Conservation (phyloP, 2,888 invertebrate species). For the Craniophora ligustri region DNA sequence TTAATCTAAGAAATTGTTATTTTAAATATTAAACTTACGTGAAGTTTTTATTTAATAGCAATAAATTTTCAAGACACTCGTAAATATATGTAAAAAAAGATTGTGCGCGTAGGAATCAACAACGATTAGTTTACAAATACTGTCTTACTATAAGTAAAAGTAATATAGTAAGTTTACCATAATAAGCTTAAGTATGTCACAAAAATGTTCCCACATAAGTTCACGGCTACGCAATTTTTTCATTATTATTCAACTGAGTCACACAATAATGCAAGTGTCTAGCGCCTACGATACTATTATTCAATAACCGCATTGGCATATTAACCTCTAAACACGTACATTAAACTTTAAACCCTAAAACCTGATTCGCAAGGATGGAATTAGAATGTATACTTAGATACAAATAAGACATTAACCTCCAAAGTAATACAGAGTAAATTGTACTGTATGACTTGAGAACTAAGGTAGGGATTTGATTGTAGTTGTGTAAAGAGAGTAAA, state of each 20-base stretch:
- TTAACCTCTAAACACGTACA: conserved; percentile 44
- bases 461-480: conserved; percentile 21
- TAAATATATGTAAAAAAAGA: too few species aligned
- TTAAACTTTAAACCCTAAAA: conserved; percentile 12
- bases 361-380: neutral
- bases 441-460: fast-evolving
- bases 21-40: too few species aligned
- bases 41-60: too few species aligned
- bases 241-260: conserved; percentile 57
- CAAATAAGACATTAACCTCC: conserved; percentile 36
- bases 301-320: conserved; percentile 54
- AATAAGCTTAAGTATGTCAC: neutral
- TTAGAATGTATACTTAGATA: neutral
- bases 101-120: too few species aligned
- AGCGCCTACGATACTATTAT: conserved; percentile 68
- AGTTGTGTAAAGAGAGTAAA: conserved; percentile 26
- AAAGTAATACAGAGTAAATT: conserved; percentile 6
- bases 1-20: too few species aligned
- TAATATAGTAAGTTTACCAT: neutral
- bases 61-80: too few species aligned
- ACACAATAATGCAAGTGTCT: conserved; percentile 60
- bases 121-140: too few species aligned
- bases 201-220: conserved; percentile 31
- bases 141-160: neutral
- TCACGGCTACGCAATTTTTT: conserved; percentile 37